Evolutionary conservation across 2,888 invertebrate species (phyloP).

Genomic region (Machimus rusticus): DNA sequence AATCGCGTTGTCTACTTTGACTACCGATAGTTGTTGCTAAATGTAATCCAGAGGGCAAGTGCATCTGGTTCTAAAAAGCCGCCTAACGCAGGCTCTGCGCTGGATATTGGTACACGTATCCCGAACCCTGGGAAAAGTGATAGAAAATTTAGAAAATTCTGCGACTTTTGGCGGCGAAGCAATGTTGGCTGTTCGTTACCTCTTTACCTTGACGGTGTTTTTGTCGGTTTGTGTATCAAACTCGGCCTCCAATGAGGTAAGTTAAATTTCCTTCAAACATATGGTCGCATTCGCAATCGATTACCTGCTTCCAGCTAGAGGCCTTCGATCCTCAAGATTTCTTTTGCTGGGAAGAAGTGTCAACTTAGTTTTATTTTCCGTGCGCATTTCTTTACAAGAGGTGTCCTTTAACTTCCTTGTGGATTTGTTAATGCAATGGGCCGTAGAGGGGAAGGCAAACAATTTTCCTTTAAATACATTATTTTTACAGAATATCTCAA

Average conservation of each 20-base stretch:
- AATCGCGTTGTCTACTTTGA: neutral
- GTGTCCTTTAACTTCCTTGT: neutral
- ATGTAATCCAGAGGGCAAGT: neutral
- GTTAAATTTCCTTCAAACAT: neutral
- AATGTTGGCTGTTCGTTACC: neutral
- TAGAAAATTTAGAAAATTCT: neutral
- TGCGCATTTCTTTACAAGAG: neutral
- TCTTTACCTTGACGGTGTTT: neutral
- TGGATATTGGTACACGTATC: neutral
- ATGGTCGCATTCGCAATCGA: neutral
- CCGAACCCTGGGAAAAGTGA: neutral
- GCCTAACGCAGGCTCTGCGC: neutral
- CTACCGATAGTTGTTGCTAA: neutral
- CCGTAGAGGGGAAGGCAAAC: too few relatives aligned
- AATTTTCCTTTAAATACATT: too few relatives aligned
- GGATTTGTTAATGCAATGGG: too few relatives aligned
- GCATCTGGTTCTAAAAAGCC: neutral
- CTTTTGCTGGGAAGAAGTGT: neutral
- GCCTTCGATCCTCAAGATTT: neutral
- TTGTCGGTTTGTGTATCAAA: neutral
- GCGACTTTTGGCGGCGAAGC: neutral
- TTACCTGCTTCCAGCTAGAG: neutral
- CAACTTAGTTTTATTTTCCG: neutral
- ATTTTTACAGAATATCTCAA: too few relatives aligned
- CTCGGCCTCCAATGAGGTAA: constrained; percentile 30